Evolutionary conservation across 2,888 invertebrate species (phyloP).

Genomic region (Euphydryas editha): DNA sequence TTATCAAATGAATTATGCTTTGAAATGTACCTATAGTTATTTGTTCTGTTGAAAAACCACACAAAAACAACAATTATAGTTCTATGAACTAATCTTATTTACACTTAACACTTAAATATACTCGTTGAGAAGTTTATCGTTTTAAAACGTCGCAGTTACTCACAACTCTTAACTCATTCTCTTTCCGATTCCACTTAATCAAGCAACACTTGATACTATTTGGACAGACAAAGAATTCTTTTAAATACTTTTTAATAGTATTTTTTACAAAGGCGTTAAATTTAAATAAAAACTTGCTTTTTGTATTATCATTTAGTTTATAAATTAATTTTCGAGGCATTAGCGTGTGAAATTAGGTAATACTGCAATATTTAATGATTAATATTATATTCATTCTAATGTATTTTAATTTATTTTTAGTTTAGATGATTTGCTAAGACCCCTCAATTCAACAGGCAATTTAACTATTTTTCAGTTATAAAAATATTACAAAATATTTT

Average conservation of each 20-base stretch:
- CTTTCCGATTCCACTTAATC: conserved; percentile 9
- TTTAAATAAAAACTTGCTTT: neutral
- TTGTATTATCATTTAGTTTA: neutral
- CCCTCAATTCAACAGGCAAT: too few relatives aligned
- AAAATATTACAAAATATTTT: too few relatives aligned
- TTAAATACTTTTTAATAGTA: neutral
- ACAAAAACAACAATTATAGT: neutral
- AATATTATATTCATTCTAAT: too few relatives aligned
- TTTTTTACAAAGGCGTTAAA: neutral
- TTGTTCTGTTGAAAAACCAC: neutral
- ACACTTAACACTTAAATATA: neutral
- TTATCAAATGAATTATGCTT: neutral
- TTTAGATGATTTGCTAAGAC: too few relatives aligned
- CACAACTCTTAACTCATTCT: neutral
- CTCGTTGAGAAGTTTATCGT: neutral
- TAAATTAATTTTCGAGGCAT: too few relatives aligned
- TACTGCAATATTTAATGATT: too few relatives aligned
- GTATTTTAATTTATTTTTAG: too few relatives aligned
- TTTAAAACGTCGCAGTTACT: neutral
- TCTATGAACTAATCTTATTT: neutral
- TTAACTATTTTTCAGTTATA: too few relatives aligned
- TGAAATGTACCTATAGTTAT: neutral
- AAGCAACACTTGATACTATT: neutral
- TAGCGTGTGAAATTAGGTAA: too few relatives aligned
- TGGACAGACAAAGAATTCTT: neutral